A percentile compares a stretch with the other conserved stretches of the same genome.
These are phyloP conservation scores for Salmo trutta DNA, from an alignment of 2,797 vertebrate genomes.

Conservation along the genomic window DNA sequence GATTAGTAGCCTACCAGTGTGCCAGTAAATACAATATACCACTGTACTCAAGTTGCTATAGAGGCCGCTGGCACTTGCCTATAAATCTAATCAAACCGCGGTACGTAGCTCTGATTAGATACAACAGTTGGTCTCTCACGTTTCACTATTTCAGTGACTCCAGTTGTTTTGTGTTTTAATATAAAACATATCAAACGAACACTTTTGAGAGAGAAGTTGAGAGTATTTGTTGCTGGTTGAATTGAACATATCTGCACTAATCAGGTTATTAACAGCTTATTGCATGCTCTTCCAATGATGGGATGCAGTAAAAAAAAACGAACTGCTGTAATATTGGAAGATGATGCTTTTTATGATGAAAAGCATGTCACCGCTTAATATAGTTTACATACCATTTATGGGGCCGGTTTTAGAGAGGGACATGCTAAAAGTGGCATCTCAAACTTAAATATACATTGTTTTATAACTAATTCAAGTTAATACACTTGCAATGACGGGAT, in stretches of 20 bases:
- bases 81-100: slow-evolving; percentile 26
- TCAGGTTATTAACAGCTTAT: background rate
- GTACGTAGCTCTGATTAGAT: slow-evolving; percentile 17
- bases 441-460: slow-evolving; percentile 81
- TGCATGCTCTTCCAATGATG: background rate
- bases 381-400: background rate
- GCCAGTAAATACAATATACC: slow-evolving; percentile 49
- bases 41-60: slow-evolving; percentile 32
- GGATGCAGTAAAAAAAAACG: background rate
- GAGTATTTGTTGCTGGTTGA: background rate
- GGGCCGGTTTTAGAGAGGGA: slow-evolving; percentile 15
- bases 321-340: background rate
- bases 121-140: slow-evolving; percentile 19
- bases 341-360: background rate
- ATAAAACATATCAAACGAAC: background rate
- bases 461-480: slow-evolving; percentile 92
- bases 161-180: background rate
- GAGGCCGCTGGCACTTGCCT: slow-evolving; percentile 30
- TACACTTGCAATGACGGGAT: slow-evolving; percentile 88
- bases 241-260: background rate
- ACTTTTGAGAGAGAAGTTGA: background rate
- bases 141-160: slow-evolving; percentile 12
- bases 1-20: slow-evolving; percentile 12
- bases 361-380: background rate
- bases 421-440: slow-evolving; percentile 62